Evolutionary conservation across 1,140 invertebrate species (phyloP).

Genomic region (Eupristina koningsbergeri): DNA sequence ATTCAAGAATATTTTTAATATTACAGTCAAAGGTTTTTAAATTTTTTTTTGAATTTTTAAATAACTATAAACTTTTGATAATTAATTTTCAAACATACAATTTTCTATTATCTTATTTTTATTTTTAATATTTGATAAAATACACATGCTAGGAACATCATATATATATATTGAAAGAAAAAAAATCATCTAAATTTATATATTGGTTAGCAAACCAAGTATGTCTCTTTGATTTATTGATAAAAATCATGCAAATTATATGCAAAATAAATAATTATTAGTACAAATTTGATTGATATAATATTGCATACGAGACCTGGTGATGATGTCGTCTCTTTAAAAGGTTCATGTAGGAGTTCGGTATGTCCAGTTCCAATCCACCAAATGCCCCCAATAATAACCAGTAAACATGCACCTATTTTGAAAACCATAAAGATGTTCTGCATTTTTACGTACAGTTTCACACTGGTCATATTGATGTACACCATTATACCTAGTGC

Average conservation of each 20-base stretch:
- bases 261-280: background rate
- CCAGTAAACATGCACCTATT: constrained; percentile 85
- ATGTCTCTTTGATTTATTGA: background rate
- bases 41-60: too few relatives aligned
- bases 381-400: constrained; percentile 87
- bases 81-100: too few relatives aligned
- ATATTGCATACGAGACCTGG: constrained; percentile 57
- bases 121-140: too few relatives aligned
- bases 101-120: too few relatives aligned
- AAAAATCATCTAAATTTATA: too few relatives aligned
- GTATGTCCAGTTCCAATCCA: constrained; percentile 81
- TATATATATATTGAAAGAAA: too few relatives aligned
- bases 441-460: constrained; percentile 89
- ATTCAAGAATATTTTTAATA: too few relatives aligned
- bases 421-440: constrained; percentile 92
- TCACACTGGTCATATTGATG: constrained; percentile 91
- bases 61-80: too few relatives aligned
- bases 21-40: too few relatives aligned
- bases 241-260: background rate
- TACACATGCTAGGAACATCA: too few relatives aligned
- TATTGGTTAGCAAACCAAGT: background rate
- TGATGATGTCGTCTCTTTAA: constrained; percentile 81
- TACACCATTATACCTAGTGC: constrained; percentile 85
- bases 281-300: too few relatives aligned
- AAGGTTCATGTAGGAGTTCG: constrained; percentile 82